Evolutionary conservation across 2,888 invertebrate genomes (phyloP).

Genomic region (Hetaerina titia): DNA sequence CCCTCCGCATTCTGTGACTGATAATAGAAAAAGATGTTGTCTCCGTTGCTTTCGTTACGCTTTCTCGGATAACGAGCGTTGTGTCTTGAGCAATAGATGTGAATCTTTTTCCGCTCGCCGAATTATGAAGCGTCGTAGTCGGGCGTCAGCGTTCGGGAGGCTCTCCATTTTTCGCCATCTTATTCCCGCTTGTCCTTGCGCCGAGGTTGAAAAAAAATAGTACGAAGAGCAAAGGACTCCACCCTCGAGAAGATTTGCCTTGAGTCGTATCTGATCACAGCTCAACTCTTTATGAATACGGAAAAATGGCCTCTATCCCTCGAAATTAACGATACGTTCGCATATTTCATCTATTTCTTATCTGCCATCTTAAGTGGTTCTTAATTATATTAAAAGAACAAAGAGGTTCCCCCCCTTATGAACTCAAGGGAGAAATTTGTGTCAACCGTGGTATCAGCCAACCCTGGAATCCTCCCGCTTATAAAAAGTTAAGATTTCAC

Average conservation of each 20-base stretch:
- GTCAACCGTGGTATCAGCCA: too few relatives aligned
- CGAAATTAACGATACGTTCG: not conserved
- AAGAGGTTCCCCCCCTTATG: not conserved
- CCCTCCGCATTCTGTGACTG: not conserved
- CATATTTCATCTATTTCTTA: not conserved
- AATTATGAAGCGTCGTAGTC: conserved; percentile 51
- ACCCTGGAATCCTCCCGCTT: too few relatives aligned
- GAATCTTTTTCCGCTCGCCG: conserved; percentile 6
- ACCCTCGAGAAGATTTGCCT: not conserved
- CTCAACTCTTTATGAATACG: not conserved
- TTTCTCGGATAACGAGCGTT: conserved; percentile 50
- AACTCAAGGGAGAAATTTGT: not conserved
- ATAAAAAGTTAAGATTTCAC: too few relatives aligned
- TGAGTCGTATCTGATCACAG: not conserved
- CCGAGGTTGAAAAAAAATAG: not conserved
- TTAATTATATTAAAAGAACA: not conserved
- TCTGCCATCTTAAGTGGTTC: not conserved
- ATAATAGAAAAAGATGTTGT: conserved; percentile 22
- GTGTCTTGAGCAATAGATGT: conserved; percentile 55
- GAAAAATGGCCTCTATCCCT: not conserved
- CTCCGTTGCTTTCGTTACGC: conserved; percentile 33
- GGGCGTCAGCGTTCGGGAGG: conserved; percentile 38
- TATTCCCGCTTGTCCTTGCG: not conserved
- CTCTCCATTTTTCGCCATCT: conserved; percentile 14
- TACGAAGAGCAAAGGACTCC: not conserved